These are phyloP conservation scores for Aphelenchoides bicaudatus DNA, from an alignment of 2,888 invertebrate species.

Conservation along the genomic window DNA sequence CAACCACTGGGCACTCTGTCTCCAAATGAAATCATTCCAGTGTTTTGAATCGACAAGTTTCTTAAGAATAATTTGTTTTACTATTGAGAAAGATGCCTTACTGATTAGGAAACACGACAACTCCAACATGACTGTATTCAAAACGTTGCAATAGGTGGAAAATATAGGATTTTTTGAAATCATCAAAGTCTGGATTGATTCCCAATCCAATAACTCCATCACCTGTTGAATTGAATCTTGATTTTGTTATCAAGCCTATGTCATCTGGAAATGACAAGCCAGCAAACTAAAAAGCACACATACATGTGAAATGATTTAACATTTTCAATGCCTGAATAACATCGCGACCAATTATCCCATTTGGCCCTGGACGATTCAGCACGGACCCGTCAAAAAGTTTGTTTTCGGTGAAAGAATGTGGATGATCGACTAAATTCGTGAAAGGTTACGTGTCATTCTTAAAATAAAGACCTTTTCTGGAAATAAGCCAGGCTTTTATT, in stretches of 20 bases:
- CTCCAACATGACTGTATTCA: neutral
- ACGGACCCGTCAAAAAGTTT: slow-evolving; percentile 6
- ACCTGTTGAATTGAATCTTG: neutral
- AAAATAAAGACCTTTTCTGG: neutral
- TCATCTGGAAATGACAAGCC: neutral
- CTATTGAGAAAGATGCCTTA: no score
- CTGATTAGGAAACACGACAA: neutral
- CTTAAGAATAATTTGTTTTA: no score
- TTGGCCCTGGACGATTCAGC: neutral
- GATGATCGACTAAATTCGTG: no score
- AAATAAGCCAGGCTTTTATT: slow-evolving; percentile 3
- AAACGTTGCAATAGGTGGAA: neutral
- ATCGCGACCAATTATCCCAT: slow-evolving; percentile 6
- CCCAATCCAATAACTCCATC: slow-evolving; percentile 13
- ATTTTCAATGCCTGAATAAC: neutral
- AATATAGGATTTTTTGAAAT: neutral
- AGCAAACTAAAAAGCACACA: neutral
- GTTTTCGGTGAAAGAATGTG: slow-evolving; percentile 1
- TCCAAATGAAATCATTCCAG: neutral
- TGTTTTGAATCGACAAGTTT: neutral
- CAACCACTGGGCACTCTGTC: neutral
- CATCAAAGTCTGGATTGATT: neutral
- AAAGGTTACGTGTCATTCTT: neutral
- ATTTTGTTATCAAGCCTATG: neutral
- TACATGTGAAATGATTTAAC: neutral